These are phyloP conservation scores for Sterrhoptilus dennistouni DNA, from an alignment of 2,113 vertebrate genomes.

Conservation along the genomic window DNA sequence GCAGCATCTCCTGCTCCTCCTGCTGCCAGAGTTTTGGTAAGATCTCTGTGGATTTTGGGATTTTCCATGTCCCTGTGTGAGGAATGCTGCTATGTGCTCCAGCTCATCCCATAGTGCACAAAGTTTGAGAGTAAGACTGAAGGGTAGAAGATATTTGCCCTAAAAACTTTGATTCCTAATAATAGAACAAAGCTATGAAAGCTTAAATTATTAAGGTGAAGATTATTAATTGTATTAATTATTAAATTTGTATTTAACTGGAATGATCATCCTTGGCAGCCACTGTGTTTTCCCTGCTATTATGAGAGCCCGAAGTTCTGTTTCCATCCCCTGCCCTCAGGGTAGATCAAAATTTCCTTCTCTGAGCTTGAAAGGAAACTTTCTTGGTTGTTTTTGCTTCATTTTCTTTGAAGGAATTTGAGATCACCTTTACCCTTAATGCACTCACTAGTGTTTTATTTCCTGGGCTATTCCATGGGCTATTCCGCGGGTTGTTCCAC, in stretches of 20 bases:
- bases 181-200: constrained; percentile 10
- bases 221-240: constrained; percentile 53
- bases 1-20: background rate
- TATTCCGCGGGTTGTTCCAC: background rate
- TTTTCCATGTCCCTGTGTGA: background rate
- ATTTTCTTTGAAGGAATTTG: background rate
- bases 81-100: background rate
- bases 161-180: constrained; percentile 1
- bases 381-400: background rate
- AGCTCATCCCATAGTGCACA: background rate
- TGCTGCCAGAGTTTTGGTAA: background rate
- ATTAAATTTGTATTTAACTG: constrained; percentile 21
- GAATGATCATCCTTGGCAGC: background rate
- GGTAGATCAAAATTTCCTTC: background rate
- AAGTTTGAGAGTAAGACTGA: background rate
- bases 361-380: background rate
- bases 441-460: accelerated
- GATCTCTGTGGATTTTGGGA: accelerated
- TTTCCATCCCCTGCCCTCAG: background rate
- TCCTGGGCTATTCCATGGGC: background rate
- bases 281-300: background rate
- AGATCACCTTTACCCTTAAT: background rate
- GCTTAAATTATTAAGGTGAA: constrained; percentile 29
- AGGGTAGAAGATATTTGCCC: background rate
- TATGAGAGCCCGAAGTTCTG: background rate